Evolutionary conservation across 2,888 invertebrate species (phyloP).

Genomic region (Trichacis sp.): DNA sequence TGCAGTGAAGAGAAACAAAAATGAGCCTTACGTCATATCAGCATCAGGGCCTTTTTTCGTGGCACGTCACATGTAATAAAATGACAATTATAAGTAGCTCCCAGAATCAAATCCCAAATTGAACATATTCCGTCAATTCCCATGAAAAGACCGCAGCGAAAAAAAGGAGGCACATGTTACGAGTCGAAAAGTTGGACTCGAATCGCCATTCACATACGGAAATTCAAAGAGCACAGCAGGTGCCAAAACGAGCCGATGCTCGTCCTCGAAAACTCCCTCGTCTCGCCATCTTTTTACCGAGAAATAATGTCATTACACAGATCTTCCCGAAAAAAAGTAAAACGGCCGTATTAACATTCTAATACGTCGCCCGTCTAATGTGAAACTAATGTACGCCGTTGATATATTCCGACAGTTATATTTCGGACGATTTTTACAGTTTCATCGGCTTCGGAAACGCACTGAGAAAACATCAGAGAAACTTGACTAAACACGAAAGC

Average conservation of each 20-base stretch:
- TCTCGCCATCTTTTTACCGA: not conserved
- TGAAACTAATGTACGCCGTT: not conserved
- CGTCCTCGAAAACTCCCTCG: not conserved
- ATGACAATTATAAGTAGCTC: too few relatives aligned
- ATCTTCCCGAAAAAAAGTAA: not conserved
- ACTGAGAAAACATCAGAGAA: not conserved
- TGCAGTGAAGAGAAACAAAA: too few relatives aligned
- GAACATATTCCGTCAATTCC: too few relatives aligned
- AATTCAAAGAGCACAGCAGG: slow-evolving; percentile 5
- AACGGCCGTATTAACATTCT: not conserved
- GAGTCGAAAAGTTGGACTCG: not conserved
- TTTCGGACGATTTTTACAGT: not conserved
- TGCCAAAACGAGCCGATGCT: not conserved
- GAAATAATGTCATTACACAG: not conserved
- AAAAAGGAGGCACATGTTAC: not conserved
- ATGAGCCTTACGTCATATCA: too few relatives aligned
- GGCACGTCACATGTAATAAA: too few relatives aligned
- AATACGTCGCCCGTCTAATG: not conserved
- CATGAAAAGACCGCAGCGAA: too few relatives aligned
- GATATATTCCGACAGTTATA: not conserved
- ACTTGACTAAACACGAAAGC: not conserved
- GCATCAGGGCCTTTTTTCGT: too few relatives aligned
- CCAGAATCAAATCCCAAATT: too few relatives aligned
- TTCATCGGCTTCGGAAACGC: not conserved
- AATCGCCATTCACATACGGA: not conserved